phyloP scores from a whole-genome alignment of 2,888 invertebrate genomes.

The Drosophila helvetica region DNA sequence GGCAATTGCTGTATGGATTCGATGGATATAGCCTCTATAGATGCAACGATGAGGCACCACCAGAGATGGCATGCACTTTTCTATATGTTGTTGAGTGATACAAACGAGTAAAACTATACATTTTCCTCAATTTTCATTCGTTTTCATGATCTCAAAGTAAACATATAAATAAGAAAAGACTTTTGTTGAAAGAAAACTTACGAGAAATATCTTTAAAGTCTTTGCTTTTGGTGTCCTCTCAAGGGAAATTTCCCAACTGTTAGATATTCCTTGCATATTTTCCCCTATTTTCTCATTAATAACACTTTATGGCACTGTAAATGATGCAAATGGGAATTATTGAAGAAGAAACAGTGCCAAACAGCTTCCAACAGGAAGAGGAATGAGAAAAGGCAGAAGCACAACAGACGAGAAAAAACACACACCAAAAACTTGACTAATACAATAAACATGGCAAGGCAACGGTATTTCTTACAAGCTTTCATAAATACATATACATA shows the following conservation, averaged over 20 bases:
- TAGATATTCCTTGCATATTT: background rate
- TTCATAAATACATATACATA: conserved; percentile 15
- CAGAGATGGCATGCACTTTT: background rate
- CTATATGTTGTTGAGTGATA: background rate
- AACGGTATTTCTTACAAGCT: conserved; percentile 52
- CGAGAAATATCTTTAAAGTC: background rate
- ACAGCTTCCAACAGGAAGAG: conserved; percentile 24
- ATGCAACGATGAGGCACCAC: background rate
- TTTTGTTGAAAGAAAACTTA: too few species aligned
- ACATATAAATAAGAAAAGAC: too few species aligned
- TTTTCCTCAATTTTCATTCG: background rate
- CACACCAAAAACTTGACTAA: conserved; percentile 21
- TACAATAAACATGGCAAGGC: conserved; percentile 31
- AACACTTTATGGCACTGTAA: background rate
- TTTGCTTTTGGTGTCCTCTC: background rate
- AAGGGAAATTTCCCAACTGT: too few species aligned
- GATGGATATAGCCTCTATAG: conserved; percentile 16
- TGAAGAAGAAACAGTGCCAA: conserved; percentile 13
- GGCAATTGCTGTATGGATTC: conserved; percentile 1
- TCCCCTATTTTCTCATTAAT: background rate
- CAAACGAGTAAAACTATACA: background rate
- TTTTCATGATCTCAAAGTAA: background rate
- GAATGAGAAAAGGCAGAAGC: conserved; percentile 8
- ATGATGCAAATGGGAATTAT: conserved; percentile 6
- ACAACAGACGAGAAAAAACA: conserved; percentile 17